Percentiles rank a stretch among this genome's conserved stretches.
These are phyloP conservation scores for Diachasma alloeum DNA, from an alignment of 1,140 invertebrate genomes.

Conservation along the genomic window DNA sequence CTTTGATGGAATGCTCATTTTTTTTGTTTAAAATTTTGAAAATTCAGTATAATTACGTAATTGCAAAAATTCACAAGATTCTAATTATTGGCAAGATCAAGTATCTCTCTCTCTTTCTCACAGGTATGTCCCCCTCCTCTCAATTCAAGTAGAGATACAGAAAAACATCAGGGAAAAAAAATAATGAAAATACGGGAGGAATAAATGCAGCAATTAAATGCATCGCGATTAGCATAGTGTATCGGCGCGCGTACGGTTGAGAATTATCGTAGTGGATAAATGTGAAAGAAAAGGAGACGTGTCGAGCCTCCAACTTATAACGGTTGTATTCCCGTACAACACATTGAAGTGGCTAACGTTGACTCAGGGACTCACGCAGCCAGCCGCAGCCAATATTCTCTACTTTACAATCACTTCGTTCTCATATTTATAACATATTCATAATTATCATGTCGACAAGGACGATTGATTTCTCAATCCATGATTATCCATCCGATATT, in stretches of 20 bases:
- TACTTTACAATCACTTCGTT: conserved; percentile 49
- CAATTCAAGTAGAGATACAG: too few species aligned
- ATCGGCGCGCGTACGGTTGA: not conserved
- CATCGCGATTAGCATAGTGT: conserved; percentile 33
- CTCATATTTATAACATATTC: conserved; percentile 63
- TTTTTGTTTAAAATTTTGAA: too few species aligned
- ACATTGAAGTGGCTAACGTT: conserved; percentile 5
- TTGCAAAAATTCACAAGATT: too few species aligned
- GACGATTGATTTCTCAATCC: conserved; percentile 56
- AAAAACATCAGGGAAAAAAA: not conserved
- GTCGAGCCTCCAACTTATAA: conserved; percentile 54
- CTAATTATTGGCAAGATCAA: not conserved
- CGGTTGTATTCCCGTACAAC: conserved; percentile 42
- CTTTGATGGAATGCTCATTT: too few species aligned
- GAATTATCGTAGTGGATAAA: not conserved
- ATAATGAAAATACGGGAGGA: not conserved
- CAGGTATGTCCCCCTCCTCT: not conserved
- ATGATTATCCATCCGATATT: conserved; percentile 4
- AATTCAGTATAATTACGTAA: too few species aligned
- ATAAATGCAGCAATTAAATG: conserved; percentile 36
- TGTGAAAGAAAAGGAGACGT: conserved; percentile 13
- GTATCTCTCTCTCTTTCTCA: too few species aligned
- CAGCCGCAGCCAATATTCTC: conserved; percentile 18
- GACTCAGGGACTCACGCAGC: conserved; percentile 33
- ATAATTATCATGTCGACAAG: conserved; percentile 62